These are phyloP conservation scores for Cheilosia soror DNA, from an alignment of 2,888 invertebrate genomes.

Conservation along the genomic window DNA sequence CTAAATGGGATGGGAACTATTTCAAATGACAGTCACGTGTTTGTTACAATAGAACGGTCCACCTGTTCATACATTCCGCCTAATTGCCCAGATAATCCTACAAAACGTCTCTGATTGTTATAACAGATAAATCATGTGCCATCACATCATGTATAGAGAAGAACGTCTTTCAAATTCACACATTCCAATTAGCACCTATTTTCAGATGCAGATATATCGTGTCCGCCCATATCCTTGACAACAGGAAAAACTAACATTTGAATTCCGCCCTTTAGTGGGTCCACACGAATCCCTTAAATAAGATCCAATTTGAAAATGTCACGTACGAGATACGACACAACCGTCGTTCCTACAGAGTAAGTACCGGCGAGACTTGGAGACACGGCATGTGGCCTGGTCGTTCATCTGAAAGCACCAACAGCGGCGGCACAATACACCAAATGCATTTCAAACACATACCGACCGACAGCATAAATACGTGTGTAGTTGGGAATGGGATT, in stretches of 20 bases:
- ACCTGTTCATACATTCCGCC: not conserved
- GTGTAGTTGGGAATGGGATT: slow-evolving; percentile 40
- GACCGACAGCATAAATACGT: slow-evolving; percentile 33
- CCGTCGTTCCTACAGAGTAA: slow-evolving; percentile 32
- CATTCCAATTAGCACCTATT: slow-evolving; percentile 54
- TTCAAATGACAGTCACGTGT: not conserved
- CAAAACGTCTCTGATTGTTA: not conserved
- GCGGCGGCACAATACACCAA: slow-evolving; percentile 30
- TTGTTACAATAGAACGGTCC: not conserved
- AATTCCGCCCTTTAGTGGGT: slow-evolving; percentile 35
- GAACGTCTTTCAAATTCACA: slow-evolving; percentile 48
- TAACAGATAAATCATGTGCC: slow-evolving; percentile 49
- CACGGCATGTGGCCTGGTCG: slow-evolving; percentile 17
- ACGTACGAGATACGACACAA: slow-evolving; percentile 57
- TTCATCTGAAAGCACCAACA: slow-evolving; percentile 2
- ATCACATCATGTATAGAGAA: slow-evolving; percentile 56
- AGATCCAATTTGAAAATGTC: slow-evolving; percentile 72
- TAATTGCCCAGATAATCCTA: not conserved
- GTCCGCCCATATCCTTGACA: not conserved
- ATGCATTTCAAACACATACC: slow-evolving; percentile 62
- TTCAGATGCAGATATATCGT: slow-evolving; percentile 45
- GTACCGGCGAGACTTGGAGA: slow-evolving; percentile 19
- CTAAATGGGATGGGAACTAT: too few species aligned
- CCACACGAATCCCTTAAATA: slow-evolving; percentile 53
- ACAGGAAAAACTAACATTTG: not conserved